Evolutionary conservation across 1,140 invertebrate species (phyloP).

Genomic region (Apolygus lucorum): DNA sequence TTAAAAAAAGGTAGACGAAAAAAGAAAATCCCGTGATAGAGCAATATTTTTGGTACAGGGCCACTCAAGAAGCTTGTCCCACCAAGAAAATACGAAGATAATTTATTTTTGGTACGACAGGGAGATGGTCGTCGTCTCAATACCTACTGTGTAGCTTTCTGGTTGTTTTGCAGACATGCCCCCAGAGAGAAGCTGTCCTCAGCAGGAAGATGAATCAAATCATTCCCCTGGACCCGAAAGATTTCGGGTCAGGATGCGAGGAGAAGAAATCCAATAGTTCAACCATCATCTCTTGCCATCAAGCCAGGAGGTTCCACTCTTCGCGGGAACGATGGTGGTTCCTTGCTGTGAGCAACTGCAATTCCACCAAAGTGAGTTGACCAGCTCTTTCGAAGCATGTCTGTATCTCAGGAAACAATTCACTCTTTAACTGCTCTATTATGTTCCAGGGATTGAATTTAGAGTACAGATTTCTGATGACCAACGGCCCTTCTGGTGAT

Average conservation of each 20-base stretch:
- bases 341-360: conserved; percentile 62
- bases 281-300: conserved; percentile 30
- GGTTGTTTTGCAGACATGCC: conserved; percentile 50
- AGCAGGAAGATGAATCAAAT: conserved; percentile 62
- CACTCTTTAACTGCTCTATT: neutral
- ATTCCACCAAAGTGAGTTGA: conserved; percentile 47
- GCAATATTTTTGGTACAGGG: neutral
- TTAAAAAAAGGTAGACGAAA: too few species aligned
- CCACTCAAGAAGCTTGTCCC: neutral
- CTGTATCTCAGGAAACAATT: neutral
- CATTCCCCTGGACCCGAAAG: conserved; percentile 55
- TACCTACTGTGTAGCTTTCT: too few species aligned
- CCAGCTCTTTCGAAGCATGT: neutral
- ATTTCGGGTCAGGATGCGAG: conserved; percentile 44
- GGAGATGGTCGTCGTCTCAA: neutral
- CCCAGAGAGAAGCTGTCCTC: conserved; percentile 56
- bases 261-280: conserved; percentile 35
- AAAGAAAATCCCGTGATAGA: neutral
- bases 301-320: conserved; percentile 50
- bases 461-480: conserved; percentile 46
- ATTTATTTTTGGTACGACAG: neutral
- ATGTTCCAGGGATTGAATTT: conserved; percentile 33
- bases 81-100: neutral
- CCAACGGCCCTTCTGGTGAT: conserved; percentile 64
- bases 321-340: conserved; percentile 70